Percentiles rank a stretch among this genome's conserved stretches.
Evolutionary conservation across 2,797 vertebrate genomes (phyloP).

Genomic region (Typhlichthys subterraneus): DNA sequence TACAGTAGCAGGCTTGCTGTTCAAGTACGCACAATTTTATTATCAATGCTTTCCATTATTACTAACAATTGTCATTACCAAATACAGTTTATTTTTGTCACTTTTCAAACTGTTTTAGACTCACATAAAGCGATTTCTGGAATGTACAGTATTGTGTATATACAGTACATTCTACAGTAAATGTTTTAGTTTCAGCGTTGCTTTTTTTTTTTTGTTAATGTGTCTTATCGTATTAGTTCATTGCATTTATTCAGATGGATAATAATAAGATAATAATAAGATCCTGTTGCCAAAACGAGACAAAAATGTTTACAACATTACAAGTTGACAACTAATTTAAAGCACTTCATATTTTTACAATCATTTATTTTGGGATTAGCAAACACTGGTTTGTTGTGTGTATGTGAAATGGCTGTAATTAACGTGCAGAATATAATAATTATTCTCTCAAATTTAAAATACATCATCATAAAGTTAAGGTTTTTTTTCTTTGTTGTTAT

Average conservation of each 20-base stretch:
- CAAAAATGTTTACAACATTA: conserved; percentile 27
- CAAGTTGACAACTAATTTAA: conserved; percentile 3
- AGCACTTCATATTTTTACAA: conserved; percentile 18
- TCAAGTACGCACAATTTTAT: conserved; percentile 3
- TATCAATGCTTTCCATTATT: neutral
- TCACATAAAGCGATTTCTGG: neutral
- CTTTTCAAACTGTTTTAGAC: neutral
- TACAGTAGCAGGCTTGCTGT: neutral
- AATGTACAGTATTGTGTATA: neutral
- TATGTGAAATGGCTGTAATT: conserved; percentile 11
- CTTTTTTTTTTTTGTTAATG: conserved; percentile 24
- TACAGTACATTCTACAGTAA: neutral
- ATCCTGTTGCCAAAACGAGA: conserved; percentile 11
- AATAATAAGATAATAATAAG: no score
- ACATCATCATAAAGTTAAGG: no score
- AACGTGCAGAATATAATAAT: neutral
- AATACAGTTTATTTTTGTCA: neutral
- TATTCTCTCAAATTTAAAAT: no score
- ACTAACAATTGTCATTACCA: neutral
- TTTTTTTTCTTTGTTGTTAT: neutral
- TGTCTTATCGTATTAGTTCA: conserved; percentile 21
- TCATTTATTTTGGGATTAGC: neutral
- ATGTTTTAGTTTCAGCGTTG: neutral
- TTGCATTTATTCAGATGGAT: conserved; percentile 24
- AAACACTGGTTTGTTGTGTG: neutral